Conservation (phyloP, 2,113 vertebrate species). For the Rhabdomys dilectus region DNA sequence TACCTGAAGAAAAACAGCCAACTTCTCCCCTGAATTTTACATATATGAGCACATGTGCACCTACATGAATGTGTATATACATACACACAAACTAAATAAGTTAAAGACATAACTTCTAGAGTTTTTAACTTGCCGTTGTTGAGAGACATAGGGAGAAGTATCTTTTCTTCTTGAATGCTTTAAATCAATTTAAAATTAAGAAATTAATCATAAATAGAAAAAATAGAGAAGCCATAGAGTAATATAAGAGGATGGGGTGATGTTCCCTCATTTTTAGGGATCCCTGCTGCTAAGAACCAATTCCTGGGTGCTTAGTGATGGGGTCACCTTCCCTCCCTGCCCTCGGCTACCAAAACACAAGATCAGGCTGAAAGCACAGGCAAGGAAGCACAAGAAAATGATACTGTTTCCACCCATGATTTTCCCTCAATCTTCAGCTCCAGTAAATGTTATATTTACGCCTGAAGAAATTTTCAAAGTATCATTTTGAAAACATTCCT, state of each 20-base stretch:
- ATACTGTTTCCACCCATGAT: conserved; percentile 15
- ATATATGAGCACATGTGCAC: background rate
- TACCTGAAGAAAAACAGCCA: background rate
- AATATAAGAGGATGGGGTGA: background rate
- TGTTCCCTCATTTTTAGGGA: background rate
- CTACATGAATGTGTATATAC: too few species aligned
- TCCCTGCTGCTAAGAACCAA: background rate
- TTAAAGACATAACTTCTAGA: background rate
- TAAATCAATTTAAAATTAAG: background rate
- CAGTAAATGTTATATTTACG: conserved; percentile 72
- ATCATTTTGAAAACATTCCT: conserved; percentile 48
- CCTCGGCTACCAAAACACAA: background rate
- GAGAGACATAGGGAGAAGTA: background rate
- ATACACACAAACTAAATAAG: background rate
- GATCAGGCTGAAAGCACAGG: background rate
- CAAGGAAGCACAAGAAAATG: conserved; percentile 42
- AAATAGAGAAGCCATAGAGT: background rate
- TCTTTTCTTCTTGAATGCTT: background rate
- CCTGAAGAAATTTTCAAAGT: conserved; percentile 66
- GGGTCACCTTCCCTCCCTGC: background rate
- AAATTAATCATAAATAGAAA: background rate
- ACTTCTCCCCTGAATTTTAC: background rate
- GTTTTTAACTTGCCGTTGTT: background rate
- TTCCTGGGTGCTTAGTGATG: background rate
- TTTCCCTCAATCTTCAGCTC: conserved; percentile 37